phyloP scores from a whole-genome alignment of 2,113 vertebrate genomes.

The Xiphophorus hellerii region DNA sequence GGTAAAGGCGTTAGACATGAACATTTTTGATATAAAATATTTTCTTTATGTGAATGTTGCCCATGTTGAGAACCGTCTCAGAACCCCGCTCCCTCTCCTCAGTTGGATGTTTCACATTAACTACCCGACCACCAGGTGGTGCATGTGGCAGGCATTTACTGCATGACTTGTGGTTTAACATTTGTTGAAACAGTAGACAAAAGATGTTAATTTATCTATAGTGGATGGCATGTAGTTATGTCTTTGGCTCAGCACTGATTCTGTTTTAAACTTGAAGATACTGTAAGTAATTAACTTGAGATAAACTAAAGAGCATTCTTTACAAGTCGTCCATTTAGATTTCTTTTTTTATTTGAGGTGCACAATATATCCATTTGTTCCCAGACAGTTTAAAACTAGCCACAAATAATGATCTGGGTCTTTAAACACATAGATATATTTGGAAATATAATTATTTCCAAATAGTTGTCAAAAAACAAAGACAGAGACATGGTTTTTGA shows the following conservation, averaged over 20 bases:
- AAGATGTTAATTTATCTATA: not conserved
- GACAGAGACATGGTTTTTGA: not conserved
- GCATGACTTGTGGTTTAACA: not conserved
- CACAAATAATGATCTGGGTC: not conserved
- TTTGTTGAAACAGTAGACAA: constrained; percentile 6
- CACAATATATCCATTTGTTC: not conserved
- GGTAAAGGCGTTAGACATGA: not conserved
- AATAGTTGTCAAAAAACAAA: not conserved
- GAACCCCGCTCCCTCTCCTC: not conserved
- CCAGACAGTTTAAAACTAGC: not conserved
- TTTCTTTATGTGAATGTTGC: not conserved
- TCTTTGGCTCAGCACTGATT: not conserved
- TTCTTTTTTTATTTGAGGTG: not conserved
- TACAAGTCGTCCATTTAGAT: not conserved
- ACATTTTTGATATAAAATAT: not conserved
- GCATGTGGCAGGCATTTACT: constrained; percentile 40
- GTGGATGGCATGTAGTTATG: not conserved
- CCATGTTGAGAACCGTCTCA: not conserved
- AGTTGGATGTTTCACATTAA: constrained; percentile 7
- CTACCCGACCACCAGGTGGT: constrained; percentile 67
- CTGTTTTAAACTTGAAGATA: constrained; percentile 3
- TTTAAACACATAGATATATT: not conserved
- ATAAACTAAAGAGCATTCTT: not conserved
- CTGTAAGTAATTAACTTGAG: not conserved
- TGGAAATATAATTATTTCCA: not conserved